Conservation (phyloP, 2,113 vertebrate species). For the Clarias gariepinus region DNA sequence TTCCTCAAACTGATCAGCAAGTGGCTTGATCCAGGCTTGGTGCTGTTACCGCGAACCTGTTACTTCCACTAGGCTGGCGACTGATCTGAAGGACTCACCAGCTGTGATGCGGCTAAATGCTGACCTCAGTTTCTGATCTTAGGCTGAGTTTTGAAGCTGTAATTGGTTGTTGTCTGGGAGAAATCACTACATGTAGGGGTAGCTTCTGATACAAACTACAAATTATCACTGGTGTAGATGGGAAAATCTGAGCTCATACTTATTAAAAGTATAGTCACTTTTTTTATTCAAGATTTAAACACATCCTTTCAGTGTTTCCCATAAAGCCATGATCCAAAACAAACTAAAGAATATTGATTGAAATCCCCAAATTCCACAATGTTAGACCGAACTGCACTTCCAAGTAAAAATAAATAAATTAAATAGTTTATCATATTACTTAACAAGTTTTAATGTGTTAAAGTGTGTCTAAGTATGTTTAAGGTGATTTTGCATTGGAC, state of each 20-base stretch:
- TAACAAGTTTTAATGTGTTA: no score
- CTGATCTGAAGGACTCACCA: slow-evolving; percentile 8
- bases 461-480: no score
- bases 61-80: slow-evolving; percentile 21
- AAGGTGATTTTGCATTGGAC: no score
- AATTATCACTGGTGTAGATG: neutral
- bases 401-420: no score
- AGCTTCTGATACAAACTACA: neutral
- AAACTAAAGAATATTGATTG: neutral
- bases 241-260: neutral
- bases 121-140: slow-evolving; percentile 11
- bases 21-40: slow-evolving; percentile 10
- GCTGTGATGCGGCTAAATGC: slow-evolving; percentile 8
- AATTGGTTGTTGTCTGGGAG: neutral
- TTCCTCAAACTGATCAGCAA: slow-evolving; percentile 11
- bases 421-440: no score
- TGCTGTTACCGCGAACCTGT: slow-evolving; percentile 26
- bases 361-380: neutral
- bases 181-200: neutral
- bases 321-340: neutral
- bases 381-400: no score
- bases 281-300: neutral
- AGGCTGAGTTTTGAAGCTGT: neutral
- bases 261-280: neutral
- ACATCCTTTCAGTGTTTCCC: neutral